These are phyloP conservation scores for Trinectes maculatus DNA, from an alignment of 2,113 vertebrate genomes.

Conservation along the genomic window DNA sequence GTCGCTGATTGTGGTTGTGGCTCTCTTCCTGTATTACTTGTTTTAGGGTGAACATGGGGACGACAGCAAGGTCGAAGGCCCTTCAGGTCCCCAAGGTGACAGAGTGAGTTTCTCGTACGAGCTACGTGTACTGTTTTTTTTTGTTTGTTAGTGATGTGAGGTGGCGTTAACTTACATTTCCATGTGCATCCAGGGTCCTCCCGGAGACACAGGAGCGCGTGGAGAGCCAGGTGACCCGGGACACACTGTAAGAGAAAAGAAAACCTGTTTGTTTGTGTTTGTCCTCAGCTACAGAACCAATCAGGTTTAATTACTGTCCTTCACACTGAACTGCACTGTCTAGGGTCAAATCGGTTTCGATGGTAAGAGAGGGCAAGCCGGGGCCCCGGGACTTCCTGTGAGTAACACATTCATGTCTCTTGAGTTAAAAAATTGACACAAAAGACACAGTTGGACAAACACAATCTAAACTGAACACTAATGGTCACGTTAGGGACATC, in stretches of 20 bases:
- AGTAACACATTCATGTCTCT: conserved; percentile 69
- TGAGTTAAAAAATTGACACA: conserved; percentile 1
- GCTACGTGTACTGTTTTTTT: background rate
- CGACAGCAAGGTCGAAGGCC: conserved; percentile 90
- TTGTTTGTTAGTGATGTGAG: background rate
- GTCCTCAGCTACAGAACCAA: background rate
- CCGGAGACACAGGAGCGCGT: conserved; percentile 88
- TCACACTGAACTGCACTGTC: conserved; percentile 30
- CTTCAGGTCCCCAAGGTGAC: conserved; percentile 90
- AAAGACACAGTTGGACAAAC: background rate
- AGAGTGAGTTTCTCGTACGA: conserved; percentile 85
- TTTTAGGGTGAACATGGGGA: conserved; percentile 94
- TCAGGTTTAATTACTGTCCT: background rate
- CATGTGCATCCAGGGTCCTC: conserved; percentile 82
- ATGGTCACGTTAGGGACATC: conserved; percentile 84
- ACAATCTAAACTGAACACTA: conserved; percentile 22
- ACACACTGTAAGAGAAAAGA: conserved; percentile 86
- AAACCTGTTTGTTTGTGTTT: background rate
- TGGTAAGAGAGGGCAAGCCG: conserved; percentile 89
- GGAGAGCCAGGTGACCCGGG: conserved; percentile 91
- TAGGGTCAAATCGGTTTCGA: conserved; percentile 90
- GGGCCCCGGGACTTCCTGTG: conserved; percentile 91
- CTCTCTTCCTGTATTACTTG: conserved; percentile 18
- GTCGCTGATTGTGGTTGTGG: background rate
- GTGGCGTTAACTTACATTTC: conserved; percentile 7